Evolutionary conservation across 1,140 invertebrate genomes (phyloP), one percentile per base, ranked within the genome.

Genomic region (Drosophila malerkotliana): DNA sequence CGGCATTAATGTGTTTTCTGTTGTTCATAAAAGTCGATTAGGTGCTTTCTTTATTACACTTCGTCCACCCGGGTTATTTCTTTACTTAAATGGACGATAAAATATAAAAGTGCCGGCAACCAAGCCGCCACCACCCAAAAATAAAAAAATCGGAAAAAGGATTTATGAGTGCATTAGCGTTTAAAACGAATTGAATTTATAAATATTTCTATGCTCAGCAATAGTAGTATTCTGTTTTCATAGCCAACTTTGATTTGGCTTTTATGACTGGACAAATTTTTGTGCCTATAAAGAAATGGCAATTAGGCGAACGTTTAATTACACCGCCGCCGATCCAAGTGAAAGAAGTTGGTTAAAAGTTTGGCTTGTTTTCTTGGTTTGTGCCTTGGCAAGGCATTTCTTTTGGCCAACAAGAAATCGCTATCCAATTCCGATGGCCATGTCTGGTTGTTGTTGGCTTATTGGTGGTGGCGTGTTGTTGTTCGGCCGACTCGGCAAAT

Each of bases 381-480:
- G 39, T 12, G 10, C 12, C 8, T 14, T 41, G 15, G 41, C 15
- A 15, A 45, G 41, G 9, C 52, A 52, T 44, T 55, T 71, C 54
- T 49, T 54, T 67, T 8, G 6, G 28, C 28, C 59, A 60, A 47
- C 63, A 49, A 67, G 63, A 67, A 67, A 67, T 67, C 63, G 59
- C 60, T 67, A 67, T 67, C 63, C 28, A 58, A 58, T 72, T 71
- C 55, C 67, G n/a, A 56, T 69, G 66, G 63, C 63, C 37, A 57
- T 57, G 66, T 18, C 15, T 21, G 26, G 26, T 28, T 68, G 41
- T 58, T 59, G 66, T 52, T 81, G 73, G 77, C 82, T 79, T 87
- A 82, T 79, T 87, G 83, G 79, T 87, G 83, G 82, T 88, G 83
- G 75, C 83, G 84, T 69, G 66, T 69, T 69, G 66, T 88, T 88